Conservation (phyloP, 2,888 invertebrate genomes). For the Erpobdella octoculata region DNA sequence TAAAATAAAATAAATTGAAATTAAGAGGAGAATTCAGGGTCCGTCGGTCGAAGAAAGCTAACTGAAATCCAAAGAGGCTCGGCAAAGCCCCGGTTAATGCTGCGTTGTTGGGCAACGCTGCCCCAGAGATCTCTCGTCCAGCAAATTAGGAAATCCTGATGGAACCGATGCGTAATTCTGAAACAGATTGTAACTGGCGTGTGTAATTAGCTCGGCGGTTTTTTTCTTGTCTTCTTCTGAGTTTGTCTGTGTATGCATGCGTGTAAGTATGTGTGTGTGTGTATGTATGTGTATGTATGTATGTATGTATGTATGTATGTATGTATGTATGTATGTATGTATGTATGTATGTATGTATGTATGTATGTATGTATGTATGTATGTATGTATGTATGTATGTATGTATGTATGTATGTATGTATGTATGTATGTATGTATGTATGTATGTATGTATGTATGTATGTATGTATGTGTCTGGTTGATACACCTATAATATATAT, state of each 20-base stretch:
- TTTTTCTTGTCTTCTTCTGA: background rate
- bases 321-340: conserved; percentile 28
- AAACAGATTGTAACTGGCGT: too few relatives aligned
- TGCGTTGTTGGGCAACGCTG: too few relatives aligned
- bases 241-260: too few relatives aligned
- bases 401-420: conserved; percentile 20
- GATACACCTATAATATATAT: background rate
- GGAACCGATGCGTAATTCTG: too few relatives aligned
- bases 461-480: background rate
- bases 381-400: conserved; percentile 22
- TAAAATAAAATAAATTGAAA: too few relatives aligned
- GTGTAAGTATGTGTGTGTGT: conserved; percentile 28
- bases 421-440: conserved; percentile 24
- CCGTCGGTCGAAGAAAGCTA: too few relatives aligned
- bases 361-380: conserved; percentile 28
- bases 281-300: conserved; percentile 25
- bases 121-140: too few relatives aligned
- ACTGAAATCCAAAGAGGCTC: too few relatives aligned
- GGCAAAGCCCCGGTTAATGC: too few relatives aligned
- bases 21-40: too few relatives aligned
- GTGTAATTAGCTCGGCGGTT: background rate
- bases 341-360: conserved; percentile 26
- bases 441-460: background rate
- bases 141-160: too few relatives aligned
- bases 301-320: conserved; percentile 25